Evolutionary conservation across 1,140 invertebrate species (phyloP), one percentile per base, ranked within the genome.

Genomic region (Venturia canescens): DNA sequence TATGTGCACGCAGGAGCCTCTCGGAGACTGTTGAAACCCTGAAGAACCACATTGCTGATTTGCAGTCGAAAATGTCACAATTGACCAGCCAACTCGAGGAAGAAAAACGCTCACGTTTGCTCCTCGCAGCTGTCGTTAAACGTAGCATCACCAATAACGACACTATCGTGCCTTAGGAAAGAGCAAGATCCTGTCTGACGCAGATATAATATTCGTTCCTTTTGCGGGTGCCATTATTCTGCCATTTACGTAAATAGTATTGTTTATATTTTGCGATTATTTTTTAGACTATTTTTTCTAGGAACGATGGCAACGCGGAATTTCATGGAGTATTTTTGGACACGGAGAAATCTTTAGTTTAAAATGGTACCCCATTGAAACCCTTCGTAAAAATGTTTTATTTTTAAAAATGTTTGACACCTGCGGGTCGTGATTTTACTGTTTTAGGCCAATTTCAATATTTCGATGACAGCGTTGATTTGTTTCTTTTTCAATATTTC

Each of bases 11-110:
- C 87, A 96, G 95, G 90, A 93, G 92, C 85, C 87, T 96, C 79
- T 94, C 95, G 80, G 94, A 96, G 87, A 95, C 94, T 34, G 95
- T 96, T 82, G 95, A 95, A 89, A 92, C 93, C 69, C 85, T 96
- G 75, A 95, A 94, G 87, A 94, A 93, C 85, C 94, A 95, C 90
- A 92, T 96, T 75, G 90, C 91, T 48, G 92, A 93, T 67, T 86
- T 96, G 76, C 92, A 94, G 84, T 90, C 82, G 85, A 93, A 91
- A 88, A 91, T 93, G 75, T 84, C 88, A 48, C 86, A 90, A 66
- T 82, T 93, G 18, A 90, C 89, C 18, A 87, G 87, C 76, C 91
- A 93, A 74, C 82, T 94, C 26, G 91, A 93, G 9, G 92, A 93
- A 60, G 93, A 93, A 77, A 90, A 90, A 81, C 89, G 88, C 81